Percentiles rank a stretch among this genome's conserved stretches.
phyloP scores from a whole-genome alignment of 2,113 vertebrate genomes.

The Passerina amoena region DNA sequence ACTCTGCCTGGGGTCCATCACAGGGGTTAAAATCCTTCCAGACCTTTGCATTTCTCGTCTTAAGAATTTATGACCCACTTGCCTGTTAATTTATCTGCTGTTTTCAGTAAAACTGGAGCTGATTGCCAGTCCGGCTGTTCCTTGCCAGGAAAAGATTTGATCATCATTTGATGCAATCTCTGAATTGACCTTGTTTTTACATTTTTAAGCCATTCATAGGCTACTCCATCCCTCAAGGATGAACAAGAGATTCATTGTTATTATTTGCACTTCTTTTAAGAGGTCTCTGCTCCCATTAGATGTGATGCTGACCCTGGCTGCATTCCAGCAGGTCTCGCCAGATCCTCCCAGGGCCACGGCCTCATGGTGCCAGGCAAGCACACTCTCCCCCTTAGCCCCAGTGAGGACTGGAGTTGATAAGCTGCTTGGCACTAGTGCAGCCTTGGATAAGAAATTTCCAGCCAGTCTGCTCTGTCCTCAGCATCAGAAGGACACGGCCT shows the following conservation, averaged over 20 bases:
- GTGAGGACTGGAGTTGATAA: neutral
- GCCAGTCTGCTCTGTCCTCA: neutral
- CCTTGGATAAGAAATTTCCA: neutral
- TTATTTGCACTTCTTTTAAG: neutral
- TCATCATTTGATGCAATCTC: neutral
- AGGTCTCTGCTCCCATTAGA: neutral
- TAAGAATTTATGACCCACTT: neutral
- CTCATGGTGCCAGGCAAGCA: neutral
- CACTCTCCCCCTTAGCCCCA: neutral
- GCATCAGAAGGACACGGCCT: neutral
- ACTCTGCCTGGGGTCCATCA: neutral
- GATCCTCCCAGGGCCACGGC: neutral
- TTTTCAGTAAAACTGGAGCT: neutral
- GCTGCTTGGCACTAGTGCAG: neutral
- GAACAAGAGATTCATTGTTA: neutral
- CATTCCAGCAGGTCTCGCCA: neutral
- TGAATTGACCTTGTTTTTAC: neutral
- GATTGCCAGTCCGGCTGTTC: neutral
- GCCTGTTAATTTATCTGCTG: neutral
- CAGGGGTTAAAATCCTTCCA: neutral
- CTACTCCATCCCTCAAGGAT: neutral
- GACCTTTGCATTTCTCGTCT: neutral
- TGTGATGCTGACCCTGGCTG: neutral
- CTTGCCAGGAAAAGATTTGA: slow-evolving; percentile 8
- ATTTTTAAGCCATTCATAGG: neutral